Evolutionary conservation across 2,797 vertebrate species (phyloP).

Genomic region (Sebastes nivosus): DNA sequence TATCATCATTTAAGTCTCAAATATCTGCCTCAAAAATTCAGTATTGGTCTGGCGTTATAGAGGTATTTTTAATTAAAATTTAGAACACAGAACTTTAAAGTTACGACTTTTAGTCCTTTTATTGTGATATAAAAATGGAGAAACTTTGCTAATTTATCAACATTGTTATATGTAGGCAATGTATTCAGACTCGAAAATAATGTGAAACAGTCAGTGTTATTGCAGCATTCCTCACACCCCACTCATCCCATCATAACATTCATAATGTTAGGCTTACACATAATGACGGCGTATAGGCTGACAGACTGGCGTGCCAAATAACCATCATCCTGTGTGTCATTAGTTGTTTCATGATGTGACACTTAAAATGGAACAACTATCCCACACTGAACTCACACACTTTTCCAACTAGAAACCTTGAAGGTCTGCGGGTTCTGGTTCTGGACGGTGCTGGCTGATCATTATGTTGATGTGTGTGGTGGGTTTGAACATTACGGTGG

Average conservation of each 20-base stretch:
- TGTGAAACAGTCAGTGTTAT: background rate
- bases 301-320: slow-evolving; percentile 11
- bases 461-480: slow-evolving; percentile 3
- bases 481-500: slow-evolving; percentile 16
- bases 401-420: background rate
- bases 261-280: slow-evolving; percentile 13
- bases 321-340: slow-evolving; percentile 31
- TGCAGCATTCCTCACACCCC: background rate
- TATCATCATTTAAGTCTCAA: background rate
- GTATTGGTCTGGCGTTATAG: background rate
- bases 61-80: background rate
- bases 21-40: background rate
- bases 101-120: background rate
- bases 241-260: background rate
- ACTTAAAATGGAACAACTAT: slow-evolving; percentile 9
- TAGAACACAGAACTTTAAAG: background rate
- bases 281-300: slow-evolving; percentile 11
- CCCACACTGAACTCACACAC: background rate
- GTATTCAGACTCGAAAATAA: background rate
- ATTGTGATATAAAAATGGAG: background rate
- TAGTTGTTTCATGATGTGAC: background rate
- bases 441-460: background rate
- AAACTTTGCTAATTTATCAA: background rate
- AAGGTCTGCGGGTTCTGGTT: background rate
- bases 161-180: no score